Base-by-base conservation (phyloP, 2,888 invertebrate species). In the Villa cingulata region DNA sequence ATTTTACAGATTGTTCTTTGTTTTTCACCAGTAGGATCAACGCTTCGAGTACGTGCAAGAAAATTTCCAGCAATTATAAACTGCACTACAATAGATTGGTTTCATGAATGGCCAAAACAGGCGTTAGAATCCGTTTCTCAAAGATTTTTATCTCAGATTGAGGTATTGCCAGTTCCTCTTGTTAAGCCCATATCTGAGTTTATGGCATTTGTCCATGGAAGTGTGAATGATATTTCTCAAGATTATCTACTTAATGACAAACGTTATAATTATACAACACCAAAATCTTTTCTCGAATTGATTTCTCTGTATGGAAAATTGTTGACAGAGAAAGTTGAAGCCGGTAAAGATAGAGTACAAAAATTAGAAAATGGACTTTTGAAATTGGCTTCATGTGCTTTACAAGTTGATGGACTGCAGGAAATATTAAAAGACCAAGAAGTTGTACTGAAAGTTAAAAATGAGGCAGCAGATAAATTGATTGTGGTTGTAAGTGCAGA, bases 51-150 rank as follows among this genome's bases (percentile, higher is more conserved):
- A 16, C 77, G 95, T 47, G 84, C 87, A 5, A 77, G 95, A 46
- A 91, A 94, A 68, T 96, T 96, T 71, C 95, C 95, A 0, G 91
- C 95, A 0, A 71, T 96, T 32, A 86, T 90, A 16, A 95, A 88
- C 71, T 91, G 91, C 63, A 89, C 92, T 0, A 80, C 87, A 16
- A 92, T 95, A 54, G 84, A 95, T 68, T 95, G 95, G 94, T 95
- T 95, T 70, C 92, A 95, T 64, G 89, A 92, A 62, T 96, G 95
- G 95, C 95, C 95, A 0, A 77, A 79, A 60, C 86, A 91, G 62
- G 95, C 95, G 29, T 71, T 96, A 58, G 77, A 84, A 53, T 91
- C 91, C 34, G 95, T 96, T 2, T 90, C 92, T 14, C 75, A 74
- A 54, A 73, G 85, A 51, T 95, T 95, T 66, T 72, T 92, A 32